Percentiles rank a stretch among this genome's conserved stretches.
phyloP scores from a whole-genome alignment of 2,888 invertebrate genomes.

The Aproaerema taeniolella region DNA sequence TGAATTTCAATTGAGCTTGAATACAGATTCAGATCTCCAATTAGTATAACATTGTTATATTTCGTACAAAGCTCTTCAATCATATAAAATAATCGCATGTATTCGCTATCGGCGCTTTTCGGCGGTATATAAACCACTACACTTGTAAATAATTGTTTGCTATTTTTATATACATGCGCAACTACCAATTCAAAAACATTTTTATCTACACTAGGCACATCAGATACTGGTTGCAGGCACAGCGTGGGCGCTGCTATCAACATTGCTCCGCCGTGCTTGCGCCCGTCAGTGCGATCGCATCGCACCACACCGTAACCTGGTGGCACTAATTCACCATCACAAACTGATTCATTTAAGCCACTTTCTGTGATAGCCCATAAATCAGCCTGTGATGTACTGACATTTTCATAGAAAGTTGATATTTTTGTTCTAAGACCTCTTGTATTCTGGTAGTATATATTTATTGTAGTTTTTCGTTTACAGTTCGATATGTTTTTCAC shows the following conservation, averaged over 20 bases:
- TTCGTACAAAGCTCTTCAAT: conserved; percentile 1
- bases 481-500: no score
- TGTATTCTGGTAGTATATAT: not conserved
- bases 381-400: not conserved
- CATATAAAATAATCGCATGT: conserved; percentile 1
- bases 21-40: conserved; percentile 19
- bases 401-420: not conserved
- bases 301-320: not conserved
- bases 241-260: not conserved
- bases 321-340: not conserved
- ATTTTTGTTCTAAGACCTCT: not conserved
- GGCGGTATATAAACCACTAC: conserved; percentile 4
- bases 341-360: not conserved
- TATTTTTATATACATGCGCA: not conserved
- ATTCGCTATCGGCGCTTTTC: not conserved
- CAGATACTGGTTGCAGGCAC: not conserved
- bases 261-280: not conserved
- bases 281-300: not conserved
- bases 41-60: conserved; percentile 11
- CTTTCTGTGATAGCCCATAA: not conserved
- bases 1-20: conserved; percentile 8
- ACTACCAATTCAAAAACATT: not conserved
- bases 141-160: not conserved
- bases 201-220: not conserved
- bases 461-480: not conserved